Evolutionary conservation across 2,113 vertebrate species (phyloP), one percentile per base, ranked within the genome.

Genomic region (Apodemus sylvaticus): DNA sequence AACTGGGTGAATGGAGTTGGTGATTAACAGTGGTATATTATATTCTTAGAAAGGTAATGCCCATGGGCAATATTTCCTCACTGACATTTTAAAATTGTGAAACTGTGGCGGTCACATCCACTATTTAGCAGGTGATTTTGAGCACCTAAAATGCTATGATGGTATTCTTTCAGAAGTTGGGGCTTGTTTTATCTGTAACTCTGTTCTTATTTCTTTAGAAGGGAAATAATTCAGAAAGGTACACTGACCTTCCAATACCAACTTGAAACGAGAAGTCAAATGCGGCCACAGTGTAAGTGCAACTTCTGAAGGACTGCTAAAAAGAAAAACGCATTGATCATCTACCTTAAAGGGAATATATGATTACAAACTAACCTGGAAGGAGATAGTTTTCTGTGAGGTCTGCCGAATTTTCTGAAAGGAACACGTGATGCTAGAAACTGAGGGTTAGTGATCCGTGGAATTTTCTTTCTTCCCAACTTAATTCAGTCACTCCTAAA

Each of bases 1-100:
- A 91, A 93, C 16, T 71, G 70, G 87, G 91, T 97, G 97, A 97
- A 97, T 97, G 98, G 97, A 93, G 95, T 94, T 95, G 55, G 60
- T 92, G 86, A 93, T 95, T 94, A 90, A 93, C 14, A 81, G 85
- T 53, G 39, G 19, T 58, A 42, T 8, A 16, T n/a, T 16, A 26
- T 74, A n/a, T 45, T 94, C 19, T 94, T 82, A 24, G 77, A 91
- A 62, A 76, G n/a, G 36, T 68, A 81, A 95, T 48, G 86, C 62
- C 36, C 7, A 78, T 1, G 70, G 74, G 42, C 39, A 73, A n/a
- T 94, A 92, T 77, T 85, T 87, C 34, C 51, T 92, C 97, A 78
- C 76, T 53, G 53, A 71, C 89, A 88, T 29, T 92, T 68, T 87
- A 60, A 95, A 86, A 88, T 79, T 58, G 86, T 77, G 9, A 89